Base-by-base conservation (phyloP, 37 sponge, comb jelly and placozoan species). In the Aplysina aerophoba region DNA sequence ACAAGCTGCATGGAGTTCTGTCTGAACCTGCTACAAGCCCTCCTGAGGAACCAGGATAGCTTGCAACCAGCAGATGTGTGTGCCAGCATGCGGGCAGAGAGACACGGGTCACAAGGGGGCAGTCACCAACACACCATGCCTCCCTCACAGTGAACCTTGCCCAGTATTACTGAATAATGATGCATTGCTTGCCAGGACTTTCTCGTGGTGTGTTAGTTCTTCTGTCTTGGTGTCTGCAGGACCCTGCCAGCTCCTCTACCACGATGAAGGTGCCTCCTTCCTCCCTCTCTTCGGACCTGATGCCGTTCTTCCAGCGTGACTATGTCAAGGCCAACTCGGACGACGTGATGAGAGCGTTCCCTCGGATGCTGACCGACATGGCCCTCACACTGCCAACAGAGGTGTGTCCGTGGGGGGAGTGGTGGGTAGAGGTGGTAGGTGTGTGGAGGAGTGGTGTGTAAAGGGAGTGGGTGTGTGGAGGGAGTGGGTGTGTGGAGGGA, bases 301-400 rank as follows among this genome's bases (percentile, higher is more conserved):
- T 79, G 22, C 97, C 97, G 30, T 97, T 97, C 90, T 95, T 97
- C 85, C 85, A 91, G 75, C 62, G 84, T 39, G 91, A 91, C 28
- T 92, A 86, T 73, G 89, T 91, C 55, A 92, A 87, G 84, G 85
- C 81, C 19, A 90, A 95, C 72, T 56, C 83, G 0, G 63, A 37
- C 59, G 94, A 96, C 81, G 72, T 96, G 24, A 91, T 96, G 55
- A 77, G 40, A 50, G 73, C 85, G 4, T 96, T 88, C 86, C 85
- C 87, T 55, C 69, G 73, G 6, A 89, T 91, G 24, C 77, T 93
- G 35, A 88, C 94, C 1, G 96, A 96, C 64, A 88, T 96, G 30
- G 75, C 84, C 0, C 71, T 96, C 37, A 87, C 81, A 36, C 83
- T 96, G 8, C 91, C 96, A 4, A 40, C 78, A 25, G 78, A 75